Evolutionary conservation across 2,113 vertebrate genomes (phyloP).

Genomic region (Pomatorhinus ruficollis): DNA sequence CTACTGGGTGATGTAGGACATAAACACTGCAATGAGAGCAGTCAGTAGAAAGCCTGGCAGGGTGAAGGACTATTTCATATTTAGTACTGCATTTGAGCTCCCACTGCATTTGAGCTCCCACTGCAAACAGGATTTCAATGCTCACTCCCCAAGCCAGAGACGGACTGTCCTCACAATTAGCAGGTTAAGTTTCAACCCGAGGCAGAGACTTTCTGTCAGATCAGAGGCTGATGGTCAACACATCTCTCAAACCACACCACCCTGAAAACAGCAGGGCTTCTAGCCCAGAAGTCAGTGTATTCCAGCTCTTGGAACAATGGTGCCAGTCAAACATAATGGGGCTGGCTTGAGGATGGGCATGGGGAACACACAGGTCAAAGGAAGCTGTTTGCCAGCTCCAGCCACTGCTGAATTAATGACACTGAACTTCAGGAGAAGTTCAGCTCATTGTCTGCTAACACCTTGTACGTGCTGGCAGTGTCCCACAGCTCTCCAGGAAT

Average conservation of each 20-base stretch:
- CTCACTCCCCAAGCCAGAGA: neutral
- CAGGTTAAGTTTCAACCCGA: neutral
- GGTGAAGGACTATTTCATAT: neutral
- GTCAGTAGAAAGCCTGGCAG: neutral
- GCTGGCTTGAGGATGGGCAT: neutral
- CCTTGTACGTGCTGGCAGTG: neutral
- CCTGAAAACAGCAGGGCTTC: neutral
- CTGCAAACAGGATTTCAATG: neutral
- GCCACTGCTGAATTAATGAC: neutral
- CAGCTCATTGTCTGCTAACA: neutral
- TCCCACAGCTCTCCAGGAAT: neutral
- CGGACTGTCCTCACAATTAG: neutral
- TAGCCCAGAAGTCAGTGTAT: neutral
- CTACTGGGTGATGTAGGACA: neutral
- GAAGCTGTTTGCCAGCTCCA: neutral
- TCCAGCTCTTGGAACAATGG: neutral
- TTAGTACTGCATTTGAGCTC: too few relatives aligned
- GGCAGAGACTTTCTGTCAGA: neutral
- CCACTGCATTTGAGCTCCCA: neutral
- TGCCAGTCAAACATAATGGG: rapidly evolving
- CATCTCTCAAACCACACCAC: neutral
- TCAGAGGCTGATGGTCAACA: neutral
- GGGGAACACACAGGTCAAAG: neutral
- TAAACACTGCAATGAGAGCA: neutral
- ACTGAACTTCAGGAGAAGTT: neutral